Conservation (phyloP, 2,113 vertebrate genomes). For the Pteronura brasiliensis region DNA sequence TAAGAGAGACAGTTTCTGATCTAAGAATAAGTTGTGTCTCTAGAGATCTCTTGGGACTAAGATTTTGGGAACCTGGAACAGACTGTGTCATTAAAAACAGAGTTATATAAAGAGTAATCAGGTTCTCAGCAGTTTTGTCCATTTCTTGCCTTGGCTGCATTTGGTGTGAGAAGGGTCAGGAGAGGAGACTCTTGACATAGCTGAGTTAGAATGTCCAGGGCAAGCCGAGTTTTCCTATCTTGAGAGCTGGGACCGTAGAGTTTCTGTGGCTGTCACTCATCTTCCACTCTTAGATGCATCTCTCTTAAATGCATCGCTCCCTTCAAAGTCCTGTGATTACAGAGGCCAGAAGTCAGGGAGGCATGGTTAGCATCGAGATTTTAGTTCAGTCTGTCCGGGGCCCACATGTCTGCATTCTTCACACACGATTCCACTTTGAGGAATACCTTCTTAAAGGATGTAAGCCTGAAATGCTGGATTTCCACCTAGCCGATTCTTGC, state of each 20-base stretch:
- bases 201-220: neutral
- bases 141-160: neutral
- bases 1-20: slow-evolving; percentile 3
- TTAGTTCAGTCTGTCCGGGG: neutral
- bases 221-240: neutral
- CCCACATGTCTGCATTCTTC: neutral
- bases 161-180: neutral
- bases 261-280: neutral
- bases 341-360: neutral
- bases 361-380: neutral
- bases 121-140: neutral
- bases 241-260: neutral
- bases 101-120: slow-evolving; percentile 4
- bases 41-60: slow-evolving; percentile 1
- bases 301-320: fast-evolving
- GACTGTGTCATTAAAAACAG: neutral
- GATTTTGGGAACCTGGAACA: neutral
- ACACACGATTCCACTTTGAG: neutral
- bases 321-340: neutral
- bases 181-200: neutral
- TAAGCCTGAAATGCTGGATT: neutral
- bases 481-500: neutral
- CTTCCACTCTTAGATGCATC: neutral
- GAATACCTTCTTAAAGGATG: neutral
- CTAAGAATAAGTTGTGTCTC: neutral